Evolutionary conservation across 2,113 vertebrate species (phyloP).

Genomic region (Xiphias gladius): DNA sequence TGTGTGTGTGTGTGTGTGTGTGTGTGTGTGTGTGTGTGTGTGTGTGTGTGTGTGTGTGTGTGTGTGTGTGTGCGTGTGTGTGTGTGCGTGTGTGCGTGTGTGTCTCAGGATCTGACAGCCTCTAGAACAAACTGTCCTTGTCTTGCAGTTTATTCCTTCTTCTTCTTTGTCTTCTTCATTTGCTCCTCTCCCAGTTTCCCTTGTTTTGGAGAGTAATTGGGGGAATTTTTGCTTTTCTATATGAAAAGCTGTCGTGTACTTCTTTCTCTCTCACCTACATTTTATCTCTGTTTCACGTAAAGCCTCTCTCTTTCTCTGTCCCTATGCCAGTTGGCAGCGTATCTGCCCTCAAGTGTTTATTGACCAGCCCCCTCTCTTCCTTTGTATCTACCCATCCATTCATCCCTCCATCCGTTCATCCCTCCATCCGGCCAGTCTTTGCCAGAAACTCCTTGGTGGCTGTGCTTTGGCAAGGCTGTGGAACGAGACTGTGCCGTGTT

Average conservation of each 20-base stretch:
- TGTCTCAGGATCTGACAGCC: constrained; percentile 21
- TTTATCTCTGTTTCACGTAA: constrained; percentile 52
- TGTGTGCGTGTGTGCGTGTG: constrained; percentile 2
- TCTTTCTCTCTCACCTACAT: constrained; percentile 34
- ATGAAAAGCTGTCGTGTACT: constrained; percentile 2
- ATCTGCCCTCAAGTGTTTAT: constrained; percentile 80
- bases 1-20: constrained; percentile 19
- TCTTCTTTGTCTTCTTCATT: background rate
- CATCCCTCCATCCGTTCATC: constrained; percentile 59
- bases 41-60: constrained; percentile 20
- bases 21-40: background rate
- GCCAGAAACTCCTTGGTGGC: constrained; percentile 71
- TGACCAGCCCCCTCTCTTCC: constrained; percentile 64
- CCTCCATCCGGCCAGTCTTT: constrained; percentile 62
- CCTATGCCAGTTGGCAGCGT: constrained; percentile 68
- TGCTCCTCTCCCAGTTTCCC: background rate
- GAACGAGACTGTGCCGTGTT: constrained; percentile 67
- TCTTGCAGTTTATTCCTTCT: constrained; percentile 16
- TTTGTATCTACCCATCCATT: constrained; percentile 67
- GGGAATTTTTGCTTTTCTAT: background rate
- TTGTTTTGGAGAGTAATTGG: constrained; percentile 5
- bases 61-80: constrained; percentile 4
- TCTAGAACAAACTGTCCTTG: constrained; percentile 59
- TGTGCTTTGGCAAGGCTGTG: constrained; percentile 60
- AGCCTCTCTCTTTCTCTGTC: constrained; percentile 50